phyloP scores from a whole-genome alignment of 2,888 invertebrate genomes.

The Trilocha varians region DNA sequence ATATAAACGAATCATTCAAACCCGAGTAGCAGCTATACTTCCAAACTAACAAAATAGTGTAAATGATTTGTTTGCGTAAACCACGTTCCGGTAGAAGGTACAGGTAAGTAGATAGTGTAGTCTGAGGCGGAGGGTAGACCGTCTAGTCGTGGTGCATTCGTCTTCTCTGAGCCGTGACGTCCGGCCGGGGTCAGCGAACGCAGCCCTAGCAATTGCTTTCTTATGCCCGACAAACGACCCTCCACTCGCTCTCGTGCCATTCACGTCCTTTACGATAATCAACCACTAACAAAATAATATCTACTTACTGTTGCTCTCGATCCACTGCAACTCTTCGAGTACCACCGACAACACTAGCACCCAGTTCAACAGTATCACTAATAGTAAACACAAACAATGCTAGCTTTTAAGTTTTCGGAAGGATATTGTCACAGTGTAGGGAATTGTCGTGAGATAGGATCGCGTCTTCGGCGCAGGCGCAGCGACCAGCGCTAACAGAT shows the following conservation, averaged over 20 bases:
- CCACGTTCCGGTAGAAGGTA: neutral
- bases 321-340: constrained; percentile 5
- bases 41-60: no score
- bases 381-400: neutral
- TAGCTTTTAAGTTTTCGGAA: constrained; percentile 5
- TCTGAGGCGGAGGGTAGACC: constrained; percentile 11
- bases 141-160: constrained; percentile 46
- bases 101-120: constrained; percentile 5
- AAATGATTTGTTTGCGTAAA: constrained; percentile 13
- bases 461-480: constrained; percentile 35
- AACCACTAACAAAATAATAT: constrained; percentile 25
- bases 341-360: no score
- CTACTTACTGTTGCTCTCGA: no score
- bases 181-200: constrained; percentile 67
- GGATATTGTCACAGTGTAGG: constrained; percentile 22
- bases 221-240: constrained; percentile 57
- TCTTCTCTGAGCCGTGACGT: constrained; percentile 64
- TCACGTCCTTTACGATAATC: constrained; percentile 33
- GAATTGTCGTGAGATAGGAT: constrained; percentile 31
- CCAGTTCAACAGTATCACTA: neutral
- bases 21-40: no score
- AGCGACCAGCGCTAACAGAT: constrained; percentile 59
- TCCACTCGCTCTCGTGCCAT: constrained; percentile 51
- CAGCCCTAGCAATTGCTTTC: constrained; percentile 55
- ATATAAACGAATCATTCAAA: no score